Evolutionary conservation across 2,888 invertebrate species (phyloP), one percentile per base, ranked within the genome.

Genomic region (Scaeva pyrastri): DNA sequence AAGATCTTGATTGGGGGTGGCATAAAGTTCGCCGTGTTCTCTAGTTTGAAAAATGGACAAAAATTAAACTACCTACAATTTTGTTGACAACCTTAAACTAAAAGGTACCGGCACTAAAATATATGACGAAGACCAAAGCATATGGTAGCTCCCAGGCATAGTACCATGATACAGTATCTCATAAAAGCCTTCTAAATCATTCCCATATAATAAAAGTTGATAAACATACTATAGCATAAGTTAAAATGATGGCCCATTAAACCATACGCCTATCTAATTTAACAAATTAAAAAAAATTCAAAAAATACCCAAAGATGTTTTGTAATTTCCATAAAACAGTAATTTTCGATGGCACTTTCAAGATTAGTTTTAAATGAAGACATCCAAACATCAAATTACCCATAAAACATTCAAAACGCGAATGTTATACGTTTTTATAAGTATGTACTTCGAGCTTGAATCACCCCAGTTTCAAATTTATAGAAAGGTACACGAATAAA

Each of bases 321-420:
- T 78, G 74, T 74, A 80, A 79, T 84, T 84, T 84, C 75, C 84
- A 84, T 84, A 84, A 79, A 66, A 84, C 71, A 52, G 50, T 43
- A 68, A 36, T 81, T 76, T 55, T 72, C 45, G 36, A 31, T 76
- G 62, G 62, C 60, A 60, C 72, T 68, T 76, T 68, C 41, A 76
- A 48, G 75, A 78, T 84, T 66, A 70, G 19, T 5, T 39, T 26
- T 85, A 31, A 85, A 85, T 85, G 76, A 85, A 85, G 81, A 81
- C 85, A 81, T 84, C 70, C 68, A 80, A 75, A 50, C 79, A 80
- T 81, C 85, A 85, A 85, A 85, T 76, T 62, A 73, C 62, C 76
- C 70, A 85, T 85, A 85, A 85, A 85, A 76, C 85, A 77, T 80
- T 76, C 41, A 21, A 71, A 84, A 58, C 64, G 58, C 36, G 21